phyloP scores from a whole-genome alignment of 2,113 vertebrate species.

The Alosa alosa region DNA sequence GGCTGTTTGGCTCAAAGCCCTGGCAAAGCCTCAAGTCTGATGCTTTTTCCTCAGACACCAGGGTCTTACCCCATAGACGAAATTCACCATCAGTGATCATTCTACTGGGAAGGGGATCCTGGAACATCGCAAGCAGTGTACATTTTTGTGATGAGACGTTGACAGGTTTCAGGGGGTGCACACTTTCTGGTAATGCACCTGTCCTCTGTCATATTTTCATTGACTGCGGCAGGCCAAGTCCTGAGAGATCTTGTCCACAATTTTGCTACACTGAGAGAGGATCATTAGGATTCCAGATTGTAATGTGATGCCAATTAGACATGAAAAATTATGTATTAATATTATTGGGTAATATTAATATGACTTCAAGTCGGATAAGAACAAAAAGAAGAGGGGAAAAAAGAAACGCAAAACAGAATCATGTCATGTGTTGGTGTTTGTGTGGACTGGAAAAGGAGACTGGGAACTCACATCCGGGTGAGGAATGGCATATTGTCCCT shows the following conservation, averaged over 20 bases:
- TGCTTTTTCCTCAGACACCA: background rate
- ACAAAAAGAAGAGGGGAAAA: conserved; percentile 27
- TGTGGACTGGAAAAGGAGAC: conserved; percentile 47
- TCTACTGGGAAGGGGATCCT: background rate
- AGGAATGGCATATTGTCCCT: conserved; percentile 97
- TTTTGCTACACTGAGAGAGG: conserved; percentile 30
- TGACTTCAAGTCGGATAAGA: conserved; percentile 57
- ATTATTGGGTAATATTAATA: conserved; percentile 94
- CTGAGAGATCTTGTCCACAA: conserved; percentile 44
- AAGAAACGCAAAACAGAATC: background rate
- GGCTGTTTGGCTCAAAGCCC: background rate
- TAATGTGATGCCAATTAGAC: conserved; percentile 47
- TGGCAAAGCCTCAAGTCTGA: background rate
- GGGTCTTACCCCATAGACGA: background rate
- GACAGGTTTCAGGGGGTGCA: background rate
- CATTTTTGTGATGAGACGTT: background rate
- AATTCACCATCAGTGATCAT: background rate
- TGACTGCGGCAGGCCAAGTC: conserved; percentile 50
- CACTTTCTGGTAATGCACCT: background rate
- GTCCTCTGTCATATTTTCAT: conserved; percentile 16
- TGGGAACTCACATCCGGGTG: conserved; percentile 92
- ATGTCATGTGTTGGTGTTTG: conserved; percentile 71
- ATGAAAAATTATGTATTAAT: conserved; percentile 73
- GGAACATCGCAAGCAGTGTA: background rate
- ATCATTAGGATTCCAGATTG: conserved; percentile 45